phyloP scores from a whole-genome alignment of 2,113 vertebrate genomes.

The Tylochromis polylepis region DNA sequence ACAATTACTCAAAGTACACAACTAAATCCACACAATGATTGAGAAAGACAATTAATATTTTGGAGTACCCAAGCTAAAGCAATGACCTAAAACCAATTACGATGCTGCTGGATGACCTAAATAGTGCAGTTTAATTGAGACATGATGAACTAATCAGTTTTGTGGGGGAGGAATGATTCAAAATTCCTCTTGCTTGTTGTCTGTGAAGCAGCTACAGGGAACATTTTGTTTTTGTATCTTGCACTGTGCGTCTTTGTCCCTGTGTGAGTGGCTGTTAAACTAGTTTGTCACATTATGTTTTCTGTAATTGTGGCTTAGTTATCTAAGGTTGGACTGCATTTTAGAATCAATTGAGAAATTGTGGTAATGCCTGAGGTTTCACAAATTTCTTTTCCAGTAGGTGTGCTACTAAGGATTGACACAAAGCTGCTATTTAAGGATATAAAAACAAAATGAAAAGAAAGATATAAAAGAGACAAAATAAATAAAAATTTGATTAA shows the following conservation, averaged over 20 bases:
- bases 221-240: neutral
- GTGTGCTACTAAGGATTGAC: neutral
- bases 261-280: neutral
- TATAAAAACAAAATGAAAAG: neutral
- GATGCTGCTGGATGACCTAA: neutral
- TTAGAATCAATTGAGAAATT: neutral
- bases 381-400: neutral
- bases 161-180: neutral
- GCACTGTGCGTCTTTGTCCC: neutral
- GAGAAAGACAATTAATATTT: neutral
- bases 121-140: neutral
- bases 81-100: neutral
- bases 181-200: neutral
- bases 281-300: neutral
- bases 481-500: neutral
- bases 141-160: neutral
- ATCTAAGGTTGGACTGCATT: neutral
- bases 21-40: neutral
- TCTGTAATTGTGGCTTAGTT: neutral
- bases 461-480: neutral
- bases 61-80: neutral
- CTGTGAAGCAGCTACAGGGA: neutral
- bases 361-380: neutral
- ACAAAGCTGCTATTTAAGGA: neutral
- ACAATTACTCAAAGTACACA: neutral